Evolutionary conservation across 2,797 vertebrate species (phyloP).

Genomic region (Euphonia xanthogaster): DNA sequence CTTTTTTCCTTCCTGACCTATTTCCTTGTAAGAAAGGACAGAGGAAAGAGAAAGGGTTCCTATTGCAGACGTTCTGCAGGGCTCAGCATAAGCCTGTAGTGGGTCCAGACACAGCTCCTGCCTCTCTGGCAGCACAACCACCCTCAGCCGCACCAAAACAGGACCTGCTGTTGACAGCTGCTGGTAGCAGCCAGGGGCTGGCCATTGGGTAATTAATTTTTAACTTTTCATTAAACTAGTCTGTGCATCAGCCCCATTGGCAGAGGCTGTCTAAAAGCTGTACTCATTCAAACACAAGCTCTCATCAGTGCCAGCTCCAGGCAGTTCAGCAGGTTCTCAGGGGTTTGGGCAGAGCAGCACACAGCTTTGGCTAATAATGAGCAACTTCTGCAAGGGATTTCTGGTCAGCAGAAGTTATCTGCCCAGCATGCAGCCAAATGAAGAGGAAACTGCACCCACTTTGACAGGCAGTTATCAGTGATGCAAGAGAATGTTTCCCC

Average conservation of each 20-base stretch:
- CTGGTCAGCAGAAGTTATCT: background rate
- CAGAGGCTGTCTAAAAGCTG: background rate
- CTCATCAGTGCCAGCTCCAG: background rate
- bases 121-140: background rate
- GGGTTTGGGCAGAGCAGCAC: background rate
- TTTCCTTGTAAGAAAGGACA: background rate
- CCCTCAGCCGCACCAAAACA: background rate
- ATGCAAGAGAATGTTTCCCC: background rate
- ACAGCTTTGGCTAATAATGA: background rate
- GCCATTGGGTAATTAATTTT: background rate
- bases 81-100: background rate
- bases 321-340: background rate
- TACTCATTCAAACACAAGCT: background rate
- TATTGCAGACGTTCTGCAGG: rapidly evolving
- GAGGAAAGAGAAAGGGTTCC: background rate
- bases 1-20: background rate
- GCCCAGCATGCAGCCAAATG: background rate
- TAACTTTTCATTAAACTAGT: background rate
- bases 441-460: background rate
- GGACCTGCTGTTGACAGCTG: background rate
- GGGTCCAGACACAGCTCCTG: background rate
- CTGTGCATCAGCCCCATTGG: background rate
- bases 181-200: background rate
- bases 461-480: background rate
- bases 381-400: background rate